A percentile compares a stretch with the other conserved stretches of the same genome.
These are phyloP conservation scores for Sylvietta virens DNA, from an alignment of 2,113 vertebrate species.

Conservation along the genomic window DNA sequence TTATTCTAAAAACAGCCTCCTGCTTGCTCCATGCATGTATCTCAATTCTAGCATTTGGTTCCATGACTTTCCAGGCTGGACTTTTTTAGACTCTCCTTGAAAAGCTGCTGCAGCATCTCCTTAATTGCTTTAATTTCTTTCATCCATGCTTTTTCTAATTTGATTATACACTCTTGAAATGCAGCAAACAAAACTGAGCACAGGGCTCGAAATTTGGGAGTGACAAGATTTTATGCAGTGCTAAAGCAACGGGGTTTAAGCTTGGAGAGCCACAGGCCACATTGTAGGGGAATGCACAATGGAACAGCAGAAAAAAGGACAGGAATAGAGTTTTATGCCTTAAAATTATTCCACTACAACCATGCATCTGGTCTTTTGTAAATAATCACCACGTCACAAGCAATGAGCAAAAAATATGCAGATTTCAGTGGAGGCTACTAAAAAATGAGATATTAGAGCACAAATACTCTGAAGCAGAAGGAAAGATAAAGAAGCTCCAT, in stretches of 20 bases:
- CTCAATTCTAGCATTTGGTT: not conserved
- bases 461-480: not conserved
- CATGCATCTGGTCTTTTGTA: not conserved
- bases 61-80: not conserved
- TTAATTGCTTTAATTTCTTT: not conserved
- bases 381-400: not conserved
- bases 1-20: not conserved
- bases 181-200: not conserved
- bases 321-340: not conserved
- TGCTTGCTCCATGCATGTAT: too few relatives aligned
- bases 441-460: not conserved
- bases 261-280: not conserved
- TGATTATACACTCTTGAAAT: not conserved
- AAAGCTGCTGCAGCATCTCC: not conserved
- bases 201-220: not conserved
- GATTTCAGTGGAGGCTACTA: not conserved
- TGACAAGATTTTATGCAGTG: not conserved
- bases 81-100: not conserved
- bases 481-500: not conserved
- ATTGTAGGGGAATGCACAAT: not conserved
- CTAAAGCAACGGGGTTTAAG: not conserved
- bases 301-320: not conserved
- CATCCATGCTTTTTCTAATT: not conserved
- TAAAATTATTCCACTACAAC: not conserved
- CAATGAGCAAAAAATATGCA: not conserved